Base-by-base conservation (phyloP, 1,140 invertebrate species). In the Pararge aegeria region DNA sequence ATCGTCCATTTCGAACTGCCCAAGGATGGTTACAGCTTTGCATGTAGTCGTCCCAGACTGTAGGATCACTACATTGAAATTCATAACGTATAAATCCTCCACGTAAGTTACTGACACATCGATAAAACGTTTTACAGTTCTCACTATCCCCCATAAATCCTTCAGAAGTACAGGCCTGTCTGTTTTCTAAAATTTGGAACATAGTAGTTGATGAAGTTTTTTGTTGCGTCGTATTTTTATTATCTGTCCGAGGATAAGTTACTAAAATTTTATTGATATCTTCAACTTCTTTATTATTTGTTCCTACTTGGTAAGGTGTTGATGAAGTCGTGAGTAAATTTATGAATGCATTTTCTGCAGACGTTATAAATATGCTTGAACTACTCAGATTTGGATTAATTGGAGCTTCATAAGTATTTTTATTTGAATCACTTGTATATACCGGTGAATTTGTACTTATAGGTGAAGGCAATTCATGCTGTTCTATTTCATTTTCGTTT, bases 91-190 rank as follows among this genome's bases (percentile, higher is more conserved):
- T 92, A 62, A 91, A 94, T 1, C 89, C 89, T 53, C 90, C 92
- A 13, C 89, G 78, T 10, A 92, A 92, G 61, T 93, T 91, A 54
- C 90, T 90, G 15, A 96, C 93, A 83, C 95, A 96, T 82, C 95
- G 92, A 73, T 95, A 95, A 78, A 96, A 96, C 79, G 94, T 95
- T 60, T 88, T 92, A 73, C 95, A 97, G 74, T 96, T 92, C 61
- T 90, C 82, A 30, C 88, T 90, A 86, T 95, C 93, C 29, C 92
- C 91, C 62, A 94, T 89, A 82, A 94, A 95, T 65, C 94, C 95
- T 87, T 94, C 93, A 29, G 66, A 64, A 5, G 40, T 66, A 54
- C 86, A 89, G 10, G 53, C 77, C 52, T 48, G 61, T 38, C 40
- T 64, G 34, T 50, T 63, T 18, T 69, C 55, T 55, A 20, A n/a